Base-by-base conservation (phyloP, 2,888 invertebrate genomes). In the Lochmaea crataegi region DNA sequence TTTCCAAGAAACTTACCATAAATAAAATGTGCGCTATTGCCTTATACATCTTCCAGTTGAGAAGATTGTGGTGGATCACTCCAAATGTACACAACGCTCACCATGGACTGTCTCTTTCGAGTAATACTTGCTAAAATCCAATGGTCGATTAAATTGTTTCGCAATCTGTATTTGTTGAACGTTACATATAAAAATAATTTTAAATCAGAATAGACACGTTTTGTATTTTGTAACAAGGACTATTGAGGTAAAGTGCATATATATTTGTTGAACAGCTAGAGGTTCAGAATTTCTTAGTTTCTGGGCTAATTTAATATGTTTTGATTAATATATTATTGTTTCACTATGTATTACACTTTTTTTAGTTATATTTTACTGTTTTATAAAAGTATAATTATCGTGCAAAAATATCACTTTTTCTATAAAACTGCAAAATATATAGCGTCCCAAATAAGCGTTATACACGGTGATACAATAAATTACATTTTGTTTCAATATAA, bases 201-300 rank as follows among this genome's bases (percentile, higher is more conserved):
- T 45, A 58, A 51, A 68, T 51, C 60, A 60, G 68, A 32, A 41
- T 51, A 11, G 26, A 18, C 58, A 48, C 45, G 51, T 58, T 22
- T 60, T 45, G n/a, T 11, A 12, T 58, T 68, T 48, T 45, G 41
- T 67, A 26, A 48, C 18, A 22, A 60, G 51, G 48, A 61, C 61
- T 68, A 60, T 61, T 51, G 51, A 60, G 41, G 18, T 60, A 68
- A 68, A 68, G 68, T 68, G 68, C 68, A 61, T 68, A 58, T 45
- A 22, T 67, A 67, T 45, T 38, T 60, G 67, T 67, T 51, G 11
- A 63, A 63, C 18, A 68, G 18, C 60, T 11, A 22, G 12, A 61
- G n/a, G 61, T 48, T 63, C 42, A 26, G 61, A 48, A 51, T 65
- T 45, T 45, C 48, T 22, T 22, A 65, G 60, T 58, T 58, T 67